These are phyloP conservation scores for Thysanoteuthis rhombus DNA, from an alignment of 2,888 invertebrate species.

Conservation along the genomic window DNA sequence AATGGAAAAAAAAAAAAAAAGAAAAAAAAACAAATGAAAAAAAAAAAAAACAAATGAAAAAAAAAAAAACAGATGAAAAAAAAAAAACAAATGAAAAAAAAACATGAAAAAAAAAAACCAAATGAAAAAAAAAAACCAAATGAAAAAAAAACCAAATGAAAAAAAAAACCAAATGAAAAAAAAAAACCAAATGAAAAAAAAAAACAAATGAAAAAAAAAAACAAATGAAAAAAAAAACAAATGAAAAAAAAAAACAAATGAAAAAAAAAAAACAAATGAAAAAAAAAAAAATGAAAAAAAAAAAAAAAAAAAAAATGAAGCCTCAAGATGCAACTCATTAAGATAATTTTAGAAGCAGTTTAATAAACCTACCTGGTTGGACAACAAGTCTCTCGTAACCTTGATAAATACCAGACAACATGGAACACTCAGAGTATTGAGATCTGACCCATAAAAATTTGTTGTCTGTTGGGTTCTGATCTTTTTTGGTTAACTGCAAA, in stretches of 20 bases:
- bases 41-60: too few relatives aligned
- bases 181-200: neutral
- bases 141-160: neutral
- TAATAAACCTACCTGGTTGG: slow-evolving; percentile 1
- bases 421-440: slow-evolving; percentile 84
- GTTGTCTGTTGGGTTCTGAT: slow-evolving; percentile 64
- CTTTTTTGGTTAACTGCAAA: slow-evolving; percentile 61
- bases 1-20: neutral
- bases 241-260: neutral
- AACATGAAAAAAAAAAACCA: neutral
- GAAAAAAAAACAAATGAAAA: neutral
- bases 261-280: neutral
- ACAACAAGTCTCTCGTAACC: slow-evolving; percentile 71
- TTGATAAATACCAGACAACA: slow-evolving; percentile 90
- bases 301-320: too few relatives aligned
- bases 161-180: neutral
- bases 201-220: neutral
- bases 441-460: slow-evolving; percentile 64
- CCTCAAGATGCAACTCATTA: neutral
- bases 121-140: too few relatives aligned
- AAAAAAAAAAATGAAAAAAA: neutral
- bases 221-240: neutral
- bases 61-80: too few relatives aligned
- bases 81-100: neutral
- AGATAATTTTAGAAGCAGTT: neutral